These are phyloP conservation scores for Eidolon helvum DNA, from an alignment of 2,113 vertebrate genomes.

Conservation along the genomic window DNA sequence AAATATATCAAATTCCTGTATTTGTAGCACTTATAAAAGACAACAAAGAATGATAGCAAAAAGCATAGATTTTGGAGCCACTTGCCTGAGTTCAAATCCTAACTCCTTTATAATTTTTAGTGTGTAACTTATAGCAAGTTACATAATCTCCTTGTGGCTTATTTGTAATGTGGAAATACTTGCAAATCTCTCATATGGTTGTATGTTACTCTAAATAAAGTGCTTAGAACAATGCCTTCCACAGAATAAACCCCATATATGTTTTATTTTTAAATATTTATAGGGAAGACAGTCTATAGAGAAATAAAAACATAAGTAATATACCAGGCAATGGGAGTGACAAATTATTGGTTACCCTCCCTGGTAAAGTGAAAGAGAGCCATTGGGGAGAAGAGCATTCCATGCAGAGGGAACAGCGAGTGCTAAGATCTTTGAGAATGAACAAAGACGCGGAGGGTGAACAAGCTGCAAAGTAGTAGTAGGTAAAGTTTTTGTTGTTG, in stretches of 20 bases:
- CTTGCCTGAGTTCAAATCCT: not conserved
- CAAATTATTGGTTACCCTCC: not conserved
- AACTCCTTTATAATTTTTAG: not conserved
- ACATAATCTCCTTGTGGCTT: not conserved
- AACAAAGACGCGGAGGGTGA: not conserved
- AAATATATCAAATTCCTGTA: not conserved
- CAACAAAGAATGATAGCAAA: not conserved
- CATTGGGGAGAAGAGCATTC: not conserved
- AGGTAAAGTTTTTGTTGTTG: not conserved
- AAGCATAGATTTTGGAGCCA: not conserved
- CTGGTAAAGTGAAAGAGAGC: not conserved
- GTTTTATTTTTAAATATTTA: not conserved
- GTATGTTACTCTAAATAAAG: not conserved
- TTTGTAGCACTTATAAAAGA: not conserved
- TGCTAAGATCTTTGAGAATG: not conserved
- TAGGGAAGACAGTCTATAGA: not conserved
- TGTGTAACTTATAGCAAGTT: not conserved
- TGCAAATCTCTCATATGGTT: not conserved
- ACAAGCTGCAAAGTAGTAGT: not conserved
- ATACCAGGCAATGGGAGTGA: not conserved
- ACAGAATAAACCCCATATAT: not conserved
- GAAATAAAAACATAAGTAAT: not conserved
- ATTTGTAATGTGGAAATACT: not conserved
- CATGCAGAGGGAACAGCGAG: not conserved
- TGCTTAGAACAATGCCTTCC: not conserved